Evolutionary conservation across 2,888 invertebrate genomes (phyloP), one percentile per base, ranked within the genome.

Genomic region (Andrena dorsata): DNA sequence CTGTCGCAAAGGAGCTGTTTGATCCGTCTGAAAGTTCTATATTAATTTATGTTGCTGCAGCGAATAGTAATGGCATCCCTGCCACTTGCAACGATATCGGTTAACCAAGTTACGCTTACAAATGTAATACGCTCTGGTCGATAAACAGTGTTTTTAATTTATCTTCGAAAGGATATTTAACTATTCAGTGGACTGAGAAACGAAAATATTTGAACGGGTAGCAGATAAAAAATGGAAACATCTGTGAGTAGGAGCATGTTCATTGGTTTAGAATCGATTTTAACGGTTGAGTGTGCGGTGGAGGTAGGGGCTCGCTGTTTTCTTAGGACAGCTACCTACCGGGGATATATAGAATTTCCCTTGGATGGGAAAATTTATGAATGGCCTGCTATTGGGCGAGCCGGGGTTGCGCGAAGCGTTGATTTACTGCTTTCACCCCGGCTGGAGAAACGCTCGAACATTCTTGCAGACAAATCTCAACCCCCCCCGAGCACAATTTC

Each of bases 241-340:
- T 64, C 49, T 79, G 58, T 8, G 70, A 63, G 10, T 10, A 3
- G 10, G 23, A 6, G 7, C 7, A 6, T 53, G 47, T 66, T 32
- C 26, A 32, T 53, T 28, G 51, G 56, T 60, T 51, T 0, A 8
- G 26, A 47, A 65, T 66, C 26, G 61, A 77, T 71, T 41, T 16
- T 68, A 71, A 78, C 75, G 75, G 6, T 71, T 2, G 23, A n/a
- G 13, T 41, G 41, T 20, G 65, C 23, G 20, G 23, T 10, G 23
- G 13, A 26, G 51, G 1, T 3, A 13, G 16, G 51, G 41, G 8
- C 16, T n/a, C 4, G 23, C 60, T 83, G 56, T 83, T 83, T 73
- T 66, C 53, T 76, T 76, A 82, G 81, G 79, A 60, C 74, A 10
- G 8, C 78, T 85, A 85, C 76, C 85, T 76, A 79, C 68, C 13